These are phyloP conservation scores for Heliothis subflexa DNA, from an alignment of 1,140 invertebrate species.

Conservation along the genomic window DNA sequence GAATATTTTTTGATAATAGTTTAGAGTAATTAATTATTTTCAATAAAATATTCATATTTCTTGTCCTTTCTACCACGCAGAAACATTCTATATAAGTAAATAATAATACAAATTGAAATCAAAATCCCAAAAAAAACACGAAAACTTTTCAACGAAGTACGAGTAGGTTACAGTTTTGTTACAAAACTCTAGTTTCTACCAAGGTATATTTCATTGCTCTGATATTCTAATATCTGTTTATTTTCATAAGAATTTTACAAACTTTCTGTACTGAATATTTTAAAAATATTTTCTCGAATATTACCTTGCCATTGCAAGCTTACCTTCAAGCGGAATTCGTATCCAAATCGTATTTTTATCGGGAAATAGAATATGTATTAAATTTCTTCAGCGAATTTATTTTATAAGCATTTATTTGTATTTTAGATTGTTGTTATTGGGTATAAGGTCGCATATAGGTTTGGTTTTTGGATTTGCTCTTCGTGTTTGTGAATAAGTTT, in stretches of 20 bases:
- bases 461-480: background rate
- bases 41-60: too few relatives aligned
- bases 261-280: conserved; percentile 17
- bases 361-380: conserved; percentile 45
- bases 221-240: background rate
- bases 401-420: conserved; percentile 2
- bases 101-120: too few relatives aligned
- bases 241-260: conserved; percentile 27
- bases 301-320: conserved; percentile 17
- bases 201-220: too few relatives aligned
- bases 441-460: background rate
- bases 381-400: conserved; percentile 12
- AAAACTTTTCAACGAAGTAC: too few relatives aligned
- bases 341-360: conserved; percentile 43
- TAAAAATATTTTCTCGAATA: conserved; percentile 33
- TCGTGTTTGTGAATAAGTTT: background rate
- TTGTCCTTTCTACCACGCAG: too few relatives aligned
- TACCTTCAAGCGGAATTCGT: conserved; percentile 37
- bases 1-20: background rate
- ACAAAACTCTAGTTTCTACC: background rate
- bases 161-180: background rate
- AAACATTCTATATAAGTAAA: too few relatives aligned
- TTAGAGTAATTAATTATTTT: too few relatives aligned
- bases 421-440: conserved; percentile 1
- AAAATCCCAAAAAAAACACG: too few relatives aligned